Evolutionary conservation across 1,140 invertebrate species (phyloP).

Genomic region (Papilio xuthus): DNA sequence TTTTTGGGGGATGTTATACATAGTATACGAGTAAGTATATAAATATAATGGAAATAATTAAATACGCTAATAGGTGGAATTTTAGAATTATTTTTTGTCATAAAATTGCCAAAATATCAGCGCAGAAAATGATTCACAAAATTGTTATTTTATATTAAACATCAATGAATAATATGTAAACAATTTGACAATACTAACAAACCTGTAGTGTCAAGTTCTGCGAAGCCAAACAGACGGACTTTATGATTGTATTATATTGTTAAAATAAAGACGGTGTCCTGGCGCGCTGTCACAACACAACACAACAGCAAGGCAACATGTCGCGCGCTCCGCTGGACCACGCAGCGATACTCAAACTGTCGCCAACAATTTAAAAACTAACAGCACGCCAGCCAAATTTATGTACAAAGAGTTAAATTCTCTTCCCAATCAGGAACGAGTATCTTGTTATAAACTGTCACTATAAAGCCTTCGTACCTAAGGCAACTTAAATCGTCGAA

Average conservation of each 20-base stretch:
- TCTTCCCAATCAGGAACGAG: no score
- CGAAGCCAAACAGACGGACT: conserved; percentile 39
- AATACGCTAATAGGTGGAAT: background rate
- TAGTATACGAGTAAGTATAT: background rate
- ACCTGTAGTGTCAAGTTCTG: conserved; percentile 25
- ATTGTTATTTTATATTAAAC: background rate
- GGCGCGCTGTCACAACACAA: conserved; percentile 60
- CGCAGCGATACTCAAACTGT: conserved; percentile 53
- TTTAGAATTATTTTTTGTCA: background rate
- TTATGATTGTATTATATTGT: conserved; percentile 44
- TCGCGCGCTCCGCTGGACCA: conserved; percentile 54
- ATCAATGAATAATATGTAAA: background rate
- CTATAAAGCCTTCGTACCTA: no score
- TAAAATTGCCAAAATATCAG: background rate
- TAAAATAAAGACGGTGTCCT: conserved; percentile 54
- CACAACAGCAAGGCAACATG: conserved; percentile 50
- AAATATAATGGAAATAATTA: background rate
- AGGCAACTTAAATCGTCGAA: no score
- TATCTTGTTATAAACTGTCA: no score
- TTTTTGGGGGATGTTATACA: background rate
- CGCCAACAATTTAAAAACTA: background rate
- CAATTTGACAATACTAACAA: conserved; percentile 34
- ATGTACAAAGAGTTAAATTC: no score
- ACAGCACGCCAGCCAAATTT: background rate
- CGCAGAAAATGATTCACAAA: background rate